Evolutionary conservation across 2,888 invertebrate genomes (phyloP).

Genomic region (Lithophane leautieri): DNA sequence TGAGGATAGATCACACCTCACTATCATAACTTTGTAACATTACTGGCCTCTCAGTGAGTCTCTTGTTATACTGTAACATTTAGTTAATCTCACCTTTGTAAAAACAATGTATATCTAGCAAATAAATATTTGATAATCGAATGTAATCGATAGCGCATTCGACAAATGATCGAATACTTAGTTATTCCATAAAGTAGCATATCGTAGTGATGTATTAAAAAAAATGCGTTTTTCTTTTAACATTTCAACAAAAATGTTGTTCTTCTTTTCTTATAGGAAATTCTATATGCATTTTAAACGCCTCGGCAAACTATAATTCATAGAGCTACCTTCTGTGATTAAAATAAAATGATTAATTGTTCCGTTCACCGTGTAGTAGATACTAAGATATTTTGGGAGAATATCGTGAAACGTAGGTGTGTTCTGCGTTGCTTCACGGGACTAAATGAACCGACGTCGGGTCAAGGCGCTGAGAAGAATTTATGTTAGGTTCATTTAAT

Average conservation of each 20-base stretch:
- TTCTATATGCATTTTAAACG: slow-evolving; percentile 26
- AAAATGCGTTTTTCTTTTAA: too few species aligned
- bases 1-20: neutral
- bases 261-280: slow-evolving; percentile 23
- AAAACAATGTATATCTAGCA: too few species aligned
- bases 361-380: slow-evolving; percentile 31
- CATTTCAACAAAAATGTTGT: neutral
- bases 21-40: neutral
- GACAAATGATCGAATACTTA: too few species aligned
- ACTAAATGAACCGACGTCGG: slow-evolving; percentile 33
- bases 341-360: slow-evolving; percentile 65
- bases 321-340: slow-evolving; percentile 32
- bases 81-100: too few species aligned
- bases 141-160: too few species aligned
- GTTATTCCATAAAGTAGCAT: too few species aligned
- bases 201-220: too few species aligned
- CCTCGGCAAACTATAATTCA: slow-evolving; percentile 38
- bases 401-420: slow-evolving; percentile 38
- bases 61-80: too few species aligned
- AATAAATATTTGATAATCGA: too few species aligned
- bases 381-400: slow-evolving; percentile 49
- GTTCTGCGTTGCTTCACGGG: slow-evolving; percentile 48
- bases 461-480: slow-evolving; percentile 39
- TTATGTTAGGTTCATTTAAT: neutral
- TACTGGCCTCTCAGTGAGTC: too few species aligned